phyloP scores from a whole-genome alignment of 2,797 vertebrate species.

The Clangula hyemalis region DNA sequence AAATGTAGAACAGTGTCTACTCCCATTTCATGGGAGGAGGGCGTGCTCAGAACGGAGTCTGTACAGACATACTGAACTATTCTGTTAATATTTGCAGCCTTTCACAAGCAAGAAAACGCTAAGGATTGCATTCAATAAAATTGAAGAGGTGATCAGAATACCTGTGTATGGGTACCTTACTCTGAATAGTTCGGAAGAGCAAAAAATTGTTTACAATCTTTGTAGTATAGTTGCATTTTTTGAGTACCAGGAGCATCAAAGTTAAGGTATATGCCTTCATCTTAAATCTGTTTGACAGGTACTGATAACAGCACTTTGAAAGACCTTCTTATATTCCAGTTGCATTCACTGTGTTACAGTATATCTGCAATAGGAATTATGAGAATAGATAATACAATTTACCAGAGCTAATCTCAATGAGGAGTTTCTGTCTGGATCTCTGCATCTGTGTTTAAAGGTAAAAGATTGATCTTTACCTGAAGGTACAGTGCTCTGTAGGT shows the following conservation, averaged over 20 bases:
- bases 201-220: background rate
- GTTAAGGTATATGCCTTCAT: background rate
- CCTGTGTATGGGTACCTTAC: background rate
- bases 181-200: background rate
- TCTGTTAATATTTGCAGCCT: background rate
- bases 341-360: background rate
- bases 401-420: background rate
- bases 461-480: background rate
- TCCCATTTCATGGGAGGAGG: background rate
- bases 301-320: background rate
- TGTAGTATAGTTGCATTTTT: background rate
- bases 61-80: background rate
- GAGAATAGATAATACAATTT: background rate
- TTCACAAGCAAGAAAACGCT: background rate
- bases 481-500: background rate
- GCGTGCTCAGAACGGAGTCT: background rate
- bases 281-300: background rate
- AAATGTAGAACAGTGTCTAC: background rate
- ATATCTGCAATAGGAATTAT: background rate
- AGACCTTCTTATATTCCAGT: background rate
- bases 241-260: background rate
- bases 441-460: background rate
- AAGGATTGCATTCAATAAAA: background rate
- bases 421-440: background rate
- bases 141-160: background rate